phyloP scores from a whole-genome alignment of 2,113 vertebrate genomes.

The Mobula hypostoma region DNA sequence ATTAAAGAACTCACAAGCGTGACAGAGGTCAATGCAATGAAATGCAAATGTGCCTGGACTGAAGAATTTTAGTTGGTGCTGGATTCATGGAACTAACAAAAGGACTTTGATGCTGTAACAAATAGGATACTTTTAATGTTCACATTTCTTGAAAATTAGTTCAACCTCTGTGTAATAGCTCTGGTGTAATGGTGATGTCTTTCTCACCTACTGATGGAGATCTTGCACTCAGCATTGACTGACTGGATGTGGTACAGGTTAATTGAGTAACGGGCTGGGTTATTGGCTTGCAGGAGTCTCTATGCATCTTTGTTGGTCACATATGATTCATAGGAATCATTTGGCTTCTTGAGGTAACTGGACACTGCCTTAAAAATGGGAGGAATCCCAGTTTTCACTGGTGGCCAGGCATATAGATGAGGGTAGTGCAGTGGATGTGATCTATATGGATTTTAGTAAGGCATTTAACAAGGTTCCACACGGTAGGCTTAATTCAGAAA shows the following conservation, averaged over 20 bases:
- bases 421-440: too few relatives aligned
- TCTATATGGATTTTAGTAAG: too few relatives aligned
- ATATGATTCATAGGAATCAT: not conserved
- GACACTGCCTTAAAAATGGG: not conserved
- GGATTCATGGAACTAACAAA: not conserved
- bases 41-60: not conserved
- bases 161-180: not conserved
- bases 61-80: not conserved
- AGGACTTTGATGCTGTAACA: conserved; percentile 18
- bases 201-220: too few relatives aligned
- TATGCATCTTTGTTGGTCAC: not conserved
- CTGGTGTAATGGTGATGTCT: not conserved
- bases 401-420: too few relatives aligned
- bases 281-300: not conserved
- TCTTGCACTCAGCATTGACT: not conserved
- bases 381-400: not conserved
- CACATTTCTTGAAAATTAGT: not conserved
- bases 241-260: not conserved
- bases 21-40: not conserved
- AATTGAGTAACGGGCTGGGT: not conserved
- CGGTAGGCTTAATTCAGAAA: too few relatives aligned
- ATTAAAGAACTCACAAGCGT: not conserved
- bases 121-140: not conserved
- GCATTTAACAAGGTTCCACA: too few relatives aligned
- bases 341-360: not conserved